These are phyloP conservation scores for Cryptocephalus moraei DNA, from an alignment of 2,888 invertebrate species.

Conservation along the genomic window DNA sequence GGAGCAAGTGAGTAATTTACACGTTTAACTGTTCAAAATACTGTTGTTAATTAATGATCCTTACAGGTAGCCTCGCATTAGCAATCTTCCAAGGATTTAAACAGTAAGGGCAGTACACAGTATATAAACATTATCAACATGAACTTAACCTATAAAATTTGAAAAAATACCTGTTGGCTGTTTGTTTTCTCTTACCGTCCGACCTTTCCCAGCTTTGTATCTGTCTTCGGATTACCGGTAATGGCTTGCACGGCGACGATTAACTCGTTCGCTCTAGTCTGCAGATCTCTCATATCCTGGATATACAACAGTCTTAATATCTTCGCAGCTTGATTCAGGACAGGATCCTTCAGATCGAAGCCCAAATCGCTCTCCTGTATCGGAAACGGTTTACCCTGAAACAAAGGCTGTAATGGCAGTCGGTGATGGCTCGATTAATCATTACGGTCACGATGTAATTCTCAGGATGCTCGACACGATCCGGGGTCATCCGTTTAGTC, in stretches of 20 bases:
- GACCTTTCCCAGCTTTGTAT: slow-evolving; percentile 87
- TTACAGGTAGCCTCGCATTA: not conserved
- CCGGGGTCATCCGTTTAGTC: slow-evolving; percentile 46
- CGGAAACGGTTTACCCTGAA: slow-evolving; percentile 58
- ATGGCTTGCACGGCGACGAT: slow-evolving; percentile 86
- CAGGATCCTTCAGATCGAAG: slow-evolving; percentile 53
- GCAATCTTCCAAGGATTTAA: not conserved
- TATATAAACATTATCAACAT: not conserved
- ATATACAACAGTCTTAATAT: slow-evolving; percentile 72
- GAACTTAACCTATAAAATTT: not conserved
- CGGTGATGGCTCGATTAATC: not conserved
- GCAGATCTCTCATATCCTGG: slow-evolving; percentile 73
- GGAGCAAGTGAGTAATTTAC: slow-evolving; percentile 24
- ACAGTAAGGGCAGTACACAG: not conserved
- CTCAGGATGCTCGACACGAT: slow-evolving; percentile 46
- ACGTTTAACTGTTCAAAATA: slow-evolving; percentile 1
- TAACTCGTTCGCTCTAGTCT: slow-evolving; percentile 89
- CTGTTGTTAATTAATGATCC: not conserved
- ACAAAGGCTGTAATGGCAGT: slow-evolving; percentile 7
- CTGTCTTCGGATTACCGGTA: slow-evolving; percentile 95
- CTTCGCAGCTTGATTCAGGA: slow-evolving; percentile 62
- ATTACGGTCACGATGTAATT: slow-evolving; percentile 35
- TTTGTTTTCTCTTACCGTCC: slow-evolving; percentile 45
- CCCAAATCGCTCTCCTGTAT: slow-evolving; percentile 57
- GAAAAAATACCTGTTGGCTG: not conserved